Conservation (phyloP, 2,888 invertebrate genomes). For the Phyllotreta cruciferae region DNA sequence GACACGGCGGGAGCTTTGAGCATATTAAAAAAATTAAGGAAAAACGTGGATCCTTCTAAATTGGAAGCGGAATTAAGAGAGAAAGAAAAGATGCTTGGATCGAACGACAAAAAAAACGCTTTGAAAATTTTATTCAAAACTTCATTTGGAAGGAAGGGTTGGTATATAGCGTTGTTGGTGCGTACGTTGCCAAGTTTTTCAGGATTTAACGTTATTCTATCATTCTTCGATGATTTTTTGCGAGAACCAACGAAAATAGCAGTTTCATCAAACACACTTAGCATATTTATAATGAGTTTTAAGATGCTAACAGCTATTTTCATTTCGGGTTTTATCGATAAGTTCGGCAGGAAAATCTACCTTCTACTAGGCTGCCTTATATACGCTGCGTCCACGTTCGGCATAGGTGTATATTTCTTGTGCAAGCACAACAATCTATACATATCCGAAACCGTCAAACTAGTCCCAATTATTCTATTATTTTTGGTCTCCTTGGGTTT, state of each 20-base stretch:
- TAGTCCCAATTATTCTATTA: slow-evolving; percentile 1
- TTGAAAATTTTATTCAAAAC: slow-evolving; percentile 19
- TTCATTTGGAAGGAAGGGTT: slow-evolving; percentile 58
- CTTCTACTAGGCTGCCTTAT: slow-evolving; percentile 72
- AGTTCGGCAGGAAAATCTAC: slow-evolving; percentile 73
- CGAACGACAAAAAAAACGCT: slow-evolving; percentile 65
- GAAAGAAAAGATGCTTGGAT: slow-evolving; percentile 65
- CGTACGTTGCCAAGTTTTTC: no score
- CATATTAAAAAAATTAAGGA: slow-evolving; percentile 19
- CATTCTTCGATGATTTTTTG: not conserved
- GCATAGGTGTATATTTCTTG: slow-evolving; percentile 67
- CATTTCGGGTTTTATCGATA: slow-evolving; percentile 76
- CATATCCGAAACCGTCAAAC: not conserved
- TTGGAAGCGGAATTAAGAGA: slow-evolving; percentile 21
- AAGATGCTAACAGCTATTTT: slow-evolving; percentile 75
- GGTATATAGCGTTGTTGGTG: slow-evolving; percentile 62
- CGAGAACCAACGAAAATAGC: not conserved
- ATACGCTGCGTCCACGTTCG: slow-evolving; percentile 68
- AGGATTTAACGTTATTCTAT: not conserved
- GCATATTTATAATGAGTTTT: slow-evolving; percentile 66
- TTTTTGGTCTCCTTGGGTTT: slow-evolving; percentile 5
- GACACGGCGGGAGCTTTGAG: slow-evolving; percentile 7
- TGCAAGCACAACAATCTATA: slow-evolving; percentile 1
- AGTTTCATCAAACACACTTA: not conserved
- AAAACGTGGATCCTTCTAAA: not conserved